Percentiles rank a stretch among this genome's conserved stretches.
Conservation (phyloP, 2,113 vertebrate species). For the Dasyprocta punctata region DNA sequence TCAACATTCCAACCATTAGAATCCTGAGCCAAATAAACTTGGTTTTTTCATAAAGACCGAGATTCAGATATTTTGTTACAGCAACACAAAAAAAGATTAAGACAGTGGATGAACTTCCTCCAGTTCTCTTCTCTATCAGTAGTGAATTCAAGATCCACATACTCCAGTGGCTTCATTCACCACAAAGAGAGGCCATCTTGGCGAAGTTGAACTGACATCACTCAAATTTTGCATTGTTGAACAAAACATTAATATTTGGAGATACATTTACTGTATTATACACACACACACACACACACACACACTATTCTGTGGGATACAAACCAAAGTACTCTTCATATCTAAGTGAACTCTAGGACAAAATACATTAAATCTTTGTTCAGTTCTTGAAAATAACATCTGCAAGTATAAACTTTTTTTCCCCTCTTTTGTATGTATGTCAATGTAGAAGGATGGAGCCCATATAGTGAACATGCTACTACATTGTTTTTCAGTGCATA, state of each 20-base stretch:
- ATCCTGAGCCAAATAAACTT: background rate
- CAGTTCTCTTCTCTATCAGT: background rate
- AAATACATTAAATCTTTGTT: background rate
- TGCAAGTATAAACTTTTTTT: background rate
- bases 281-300: background rate
- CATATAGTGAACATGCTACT: background rate
- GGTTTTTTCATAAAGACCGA: background rate
- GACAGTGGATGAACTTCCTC: background rate
- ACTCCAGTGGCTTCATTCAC: background rate
- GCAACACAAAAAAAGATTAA: background rate
- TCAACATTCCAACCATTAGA: background rate
- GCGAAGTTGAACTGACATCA: background rate
- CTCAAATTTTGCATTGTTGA: background rate
- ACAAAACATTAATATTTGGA: background rate
- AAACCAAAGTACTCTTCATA: background rate
- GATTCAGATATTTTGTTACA: background rate
- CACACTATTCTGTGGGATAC: background rate
- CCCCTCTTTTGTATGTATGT: background rate
- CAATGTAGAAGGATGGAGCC: background rate
- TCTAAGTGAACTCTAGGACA: background rate
- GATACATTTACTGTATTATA: background rate
- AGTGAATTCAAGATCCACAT: background rate
- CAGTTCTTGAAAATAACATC: slow-evolving; percentile 24
- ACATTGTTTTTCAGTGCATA: background rate
- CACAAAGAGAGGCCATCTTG: background rate